Evolutionary conservation across 1,140 invertebrate species (phyloP).

Genomic region (Heliconius congener): DNA sequence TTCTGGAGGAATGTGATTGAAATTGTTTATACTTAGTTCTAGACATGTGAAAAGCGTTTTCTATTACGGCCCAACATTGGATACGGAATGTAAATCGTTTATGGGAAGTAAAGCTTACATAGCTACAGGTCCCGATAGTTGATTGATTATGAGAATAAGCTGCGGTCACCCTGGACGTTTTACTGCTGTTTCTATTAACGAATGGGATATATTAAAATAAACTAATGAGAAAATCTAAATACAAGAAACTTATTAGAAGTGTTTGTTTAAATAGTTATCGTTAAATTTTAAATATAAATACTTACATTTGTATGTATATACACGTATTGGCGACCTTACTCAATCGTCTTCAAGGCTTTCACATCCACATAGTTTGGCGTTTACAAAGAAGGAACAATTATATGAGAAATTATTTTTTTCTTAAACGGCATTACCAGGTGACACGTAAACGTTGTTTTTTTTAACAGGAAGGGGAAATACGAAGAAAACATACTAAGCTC

Average conservation of each 20-base stretch:
- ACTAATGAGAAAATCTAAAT: background rate
- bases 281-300: background rate
- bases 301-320: background rate
- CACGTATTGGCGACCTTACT: conserved; percentile 36
- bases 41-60: conserved; percentile 32
- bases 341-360: conserved; percentile 41
- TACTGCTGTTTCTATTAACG: background rate
- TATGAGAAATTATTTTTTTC: conserved; percentile 28
- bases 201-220: background rate
- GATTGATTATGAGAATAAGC: conserved; percentile 36
- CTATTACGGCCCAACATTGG: conserved; percentile 36
- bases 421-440: conserved; percentile 18
- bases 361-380: conserved; percentile 26
- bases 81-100: conserved; percentile 41
- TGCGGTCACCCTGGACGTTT: conserved; percentile 28
- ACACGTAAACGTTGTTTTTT: conserved; percentile 9
- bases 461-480: background rate
- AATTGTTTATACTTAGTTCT: conserved; percentile 36
- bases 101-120: conserved; percentile 41
- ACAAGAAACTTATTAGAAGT: background rate
- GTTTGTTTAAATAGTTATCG: background rate
- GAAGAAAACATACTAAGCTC: background rate
- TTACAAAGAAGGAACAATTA: conserved; percentile 31
- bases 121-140: conserved; percentile 38
- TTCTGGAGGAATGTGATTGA: conserved; percentile 28